Conservation (phyloP, 2,797 vertebrate genomes). For the Crenuchus spilurus region DNA sequence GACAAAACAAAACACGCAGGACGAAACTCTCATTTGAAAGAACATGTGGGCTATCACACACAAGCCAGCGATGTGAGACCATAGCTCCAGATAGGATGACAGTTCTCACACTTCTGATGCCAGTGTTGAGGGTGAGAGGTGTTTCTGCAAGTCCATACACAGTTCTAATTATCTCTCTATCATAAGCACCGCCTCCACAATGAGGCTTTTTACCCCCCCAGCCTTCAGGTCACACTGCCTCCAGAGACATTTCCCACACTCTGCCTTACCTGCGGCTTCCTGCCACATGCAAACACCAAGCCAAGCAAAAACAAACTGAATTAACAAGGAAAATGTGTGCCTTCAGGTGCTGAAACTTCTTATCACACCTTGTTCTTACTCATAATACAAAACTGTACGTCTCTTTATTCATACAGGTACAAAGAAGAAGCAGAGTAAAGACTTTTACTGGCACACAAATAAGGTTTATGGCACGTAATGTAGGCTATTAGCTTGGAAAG, state of each 20-base stretch:
- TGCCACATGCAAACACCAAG: slow-evolving; percentile 41
- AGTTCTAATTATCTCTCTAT: slow-evolving; percentile 59
- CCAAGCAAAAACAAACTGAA: slow-evolving; percentile 42
- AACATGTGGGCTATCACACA: slow-evolving; percentile 19
- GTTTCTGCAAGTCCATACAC: slow-evolving; percentile 55
- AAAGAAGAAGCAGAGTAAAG: not conserved
- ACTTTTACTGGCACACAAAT: slow-evolving; percentile 9
- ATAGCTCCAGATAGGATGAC: slow-evolving; percentile 45
- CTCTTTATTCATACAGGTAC: not conserved
- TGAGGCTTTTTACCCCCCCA: slow-evolving; percentile 43
- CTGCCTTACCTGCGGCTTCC: slow-evolving; percentile 57
- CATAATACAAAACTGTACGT: slow-evolving; percentile 24
- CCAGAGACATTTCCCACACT: slow-evolving; percentile 45
- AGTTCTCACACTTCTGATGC: slow-evolving; percentile 54
- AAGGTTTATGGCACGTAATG: slow-evolving; percentile 1
- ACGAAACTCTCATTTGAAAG: slow-evolving; percentile 26
- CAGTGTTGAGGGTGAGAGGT: slow-evolving; percentile 50
- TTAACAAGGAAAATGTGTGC: slow-evolving; percentile 56
- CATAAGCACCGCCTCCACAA: slow-evolving; percentile 42
- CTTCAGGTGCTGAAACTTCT: slow-evolving; percentile 48
- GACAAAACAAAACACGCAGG: slow-evolving; percentile 22
- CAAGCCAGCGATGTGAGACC: slow-evolving; percentile 23
- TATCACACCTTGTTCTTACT: slow-evolving; percentile 24
- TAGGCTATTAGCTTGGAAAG: not conserved
- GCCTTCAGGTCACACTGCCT: slow-evolving; percentile 60